Evolutionary conservation across 2,797 vertebrate genomes (phyloP).

Genomic region (Arremon aurantiirostris): DNA sequence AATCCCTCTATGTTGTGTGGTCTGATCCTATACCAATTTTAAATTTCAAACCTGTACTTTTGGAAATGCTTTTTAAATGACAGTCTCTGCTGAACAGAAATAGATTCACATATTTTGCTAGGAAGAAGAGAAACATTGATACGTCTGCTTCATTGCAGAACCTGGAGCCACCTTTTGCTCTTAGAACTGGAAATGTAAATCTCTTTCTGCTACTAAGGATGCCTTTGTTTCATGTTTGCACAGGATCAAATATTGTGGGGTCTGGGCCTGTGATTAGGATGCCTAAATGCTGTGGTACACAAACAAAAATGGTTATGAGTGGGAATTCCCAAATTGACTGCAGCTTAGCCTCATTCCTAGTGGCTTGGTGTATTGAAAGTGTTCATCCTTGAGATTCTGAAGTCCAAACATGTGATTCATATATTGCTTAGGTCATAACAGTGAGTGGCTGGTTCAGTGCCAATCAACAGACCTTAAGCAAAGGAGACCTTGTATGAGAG

Average conservation of each 20-base stretch:
- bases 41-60: neutral
- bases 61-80: neutral
- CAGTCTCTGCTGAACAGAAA: neutral
- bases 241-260: fast-evolving
- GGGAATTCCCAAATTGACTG: neutral
- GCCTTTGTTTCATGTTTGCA: neutral
- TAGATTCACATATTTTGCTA: fast-evolving
- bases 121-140: neutral
- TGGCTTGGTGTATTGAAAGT: neutral
- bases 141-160: neutral
- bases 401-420: neutral
- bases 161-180: neutral
- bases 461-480: neutral
- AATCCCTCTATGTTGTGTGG: neutral
- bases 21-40: neutral
- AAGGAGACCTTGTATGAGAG: neutral
- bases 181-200: neutral
- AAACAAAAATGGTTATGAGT: neutral
- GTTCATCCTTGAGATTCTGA: neutral
- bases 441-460: neutral
- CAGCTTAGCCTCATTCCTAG: neutral
- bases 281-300: neutral
- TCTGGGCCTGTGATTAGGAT: neutral
- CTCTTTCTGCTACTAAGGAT: neutral
- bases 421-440: neutral